These are phyloP conservation scores for Patella ulyssiponensis DNA, from an alignment of 2,888 invertebrate species.

Conservation along the genomic window DNA sequence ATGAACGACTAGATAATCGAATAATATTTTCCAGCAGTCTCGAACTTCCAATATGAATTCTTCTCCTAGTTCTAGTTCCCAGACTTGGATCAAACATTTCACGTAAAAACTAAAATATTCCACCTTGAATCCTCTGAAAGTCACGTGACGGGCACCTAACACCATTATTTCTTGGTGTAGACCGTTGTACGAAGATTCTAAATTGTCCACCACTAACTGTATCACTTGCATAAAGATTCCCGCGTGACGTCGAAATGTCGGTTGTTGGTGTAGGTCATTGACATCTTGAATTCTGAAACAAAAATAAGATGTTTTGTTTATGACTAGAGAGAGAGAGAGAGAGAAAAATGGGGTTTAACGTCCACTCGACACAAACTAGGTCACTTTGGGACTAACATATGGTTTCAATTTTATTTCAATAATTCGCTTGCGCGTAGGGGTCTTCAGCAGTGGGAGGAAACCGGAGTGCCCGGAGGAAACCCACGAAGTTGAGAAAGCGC, in stretches of 20 bases:
- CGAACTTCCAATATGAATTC: conserved; percentile 62
- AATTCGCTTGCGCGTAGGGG: no score
- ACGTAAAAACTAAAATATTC: conserved; percentile 58
- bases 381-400: no score
- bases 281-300: conserved; percentile 45
- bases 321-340: no score
- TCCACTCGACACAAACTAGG: no score
- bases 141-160: conserved; percentile 64
- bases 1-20: conserved; percentile 52
- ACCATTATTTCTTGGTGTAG: conserved; percentile 51
- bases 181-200: conserved; percentile 49
- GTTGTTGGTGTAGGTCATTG: conserved; percentile 43
- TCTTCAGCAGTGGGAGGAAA: no score
- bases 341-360: no score
- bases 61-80: conserved; percentile 62
- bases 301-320: conserved; percentile 1
- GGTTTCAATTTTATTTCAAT: no score
- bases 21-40: conserved; percentile 55
- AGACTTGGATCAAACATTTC: conserved; percentile 56
- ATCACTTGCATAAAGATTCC: conserved; percentile 57
- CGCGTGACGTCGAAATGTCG: conserved; percentile 51
- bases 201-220: conserved; percentile 51
- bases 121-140: conserved; percentile 52
- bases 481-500: no score
- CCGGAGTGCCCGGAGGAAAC: no score